Evolutionary conservation across 2,797 vertebrate genomes (phyloP).

Genomic region (Centropyge bicolor): DNA sequence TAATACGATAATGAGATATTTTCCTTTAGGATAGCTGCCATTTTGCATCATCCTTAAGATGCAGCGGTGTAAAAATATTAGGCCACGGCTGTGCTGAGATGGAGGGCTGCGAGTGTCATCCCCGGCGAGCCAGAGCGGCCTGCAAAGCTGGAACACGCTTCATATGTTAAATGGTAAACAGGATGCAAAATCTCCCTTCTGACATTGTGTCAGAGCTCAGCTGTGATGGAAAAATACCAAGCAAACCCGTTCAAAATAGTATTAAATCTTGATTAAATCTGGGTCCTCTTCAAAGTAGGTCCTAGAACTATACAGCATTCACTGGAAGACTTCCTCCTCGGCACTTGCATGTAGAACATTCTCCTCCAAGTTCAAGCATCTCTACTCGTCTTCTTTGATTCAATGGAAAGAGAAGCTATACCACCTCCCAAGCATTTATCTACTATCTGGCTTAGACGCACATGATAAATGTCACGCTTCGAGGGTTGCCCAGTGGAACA

Average conservation of each 20-base stretch:
- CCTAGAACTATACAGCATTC: conserved; percentile 8
- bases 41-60: conserved; percentile 63
- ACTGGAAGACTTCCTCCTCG: conserved; percentile 19
- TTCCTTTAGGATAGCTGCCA: conserved; percentile 74
- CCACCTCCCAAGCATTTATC: conserved; percentile 37
- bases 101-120: conserved; percentile 27
- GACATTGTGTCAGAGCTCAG: conserved; percentile 62
- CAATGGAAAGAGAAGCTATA: neutral
- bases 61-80: conserved; percentile 30
- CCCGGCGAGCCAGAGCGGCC: conserved; percentile 34
- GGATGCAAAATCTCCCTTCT: conserved; percentile 51
- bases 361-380: conserved; percentile 39
- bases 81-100: conserved; percentile 34
- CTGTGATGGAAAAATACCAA: conserved; percentile 23
- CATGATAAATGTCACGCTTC: conserved; percentile 42
- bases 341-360: conserved; percentile 7
- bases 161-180: conserved; percentile 62
- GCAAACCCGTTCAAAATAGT: conserved; percentile 9
- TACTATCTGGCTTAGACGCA: conserved; percentile 37
- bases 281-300: neutral
- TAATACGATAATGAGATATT: conserved; percentile 72
- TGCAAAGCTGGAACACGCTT: conserved; percentile 43
- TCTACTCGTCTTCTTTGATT: conserved; percentile 15
- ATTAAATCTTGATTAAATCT: conserved; percentile 39
- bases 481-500: conserved; percentile 26